These are phyloP conservation scores for Pantherophis guttatus DNA, from an alignment of 2,113 vertebrate species.

Conservation along the genomic window DNA sequence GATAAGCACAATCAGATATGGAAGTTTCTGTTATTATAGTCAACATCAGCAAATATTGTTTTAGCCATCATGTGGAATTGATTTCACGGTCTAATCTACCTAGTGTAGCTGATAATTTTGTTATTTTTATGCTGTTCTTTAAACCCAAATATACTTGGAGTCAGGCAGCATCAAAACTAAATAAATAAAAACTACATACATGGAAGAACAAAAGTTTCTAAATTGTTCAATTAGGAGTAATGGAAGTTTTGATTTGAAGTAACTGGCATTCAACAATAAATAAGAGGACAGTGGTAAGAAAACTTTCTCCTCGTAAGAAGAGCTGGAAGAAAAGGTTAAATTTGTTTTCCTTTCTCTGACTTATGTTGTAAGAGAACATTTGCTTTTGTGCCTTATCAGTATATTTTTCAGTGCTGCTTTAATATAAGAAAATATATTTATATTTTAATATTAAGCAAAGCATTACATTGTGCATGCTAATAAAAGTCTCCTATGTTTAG, in stretches of 20 bases:
- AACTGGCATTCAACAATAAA: background rate
- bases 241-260: background rate
- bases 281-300: background rate
- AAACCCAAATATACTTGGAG: background rate
- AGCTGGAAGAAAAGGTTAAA: background rate
- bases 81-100: background rate
- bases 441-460: background rate
- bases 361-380: background rate
- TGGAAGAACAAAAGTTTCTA: slow-evolving; percentile 1
- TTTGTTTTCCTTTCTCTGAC: background rate
- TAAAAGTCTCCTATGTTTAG: background rate
- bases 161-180: background rate
- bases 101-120: background rate
- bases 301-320: slow-evolving; percentile 3
- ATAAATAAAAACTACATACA: background rate
- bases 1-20: background rate
- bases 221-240: background rate
- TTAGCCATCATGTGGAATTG: background rate
- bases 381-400: background rate
- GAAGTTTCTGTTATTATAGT: background rate
- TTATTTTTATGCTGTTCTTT: background rate
- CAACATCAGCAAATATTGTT: background rate
- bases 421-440: background rate
- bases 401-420: background rate
- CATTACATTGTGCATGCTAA: background rate